Percentiles rank a stretch among this genome's conserved stretches.
phyloP scores from a whole-genome alignment of 1,140 invertebrate genomes.

The Melitaea cinxia region DNA sequence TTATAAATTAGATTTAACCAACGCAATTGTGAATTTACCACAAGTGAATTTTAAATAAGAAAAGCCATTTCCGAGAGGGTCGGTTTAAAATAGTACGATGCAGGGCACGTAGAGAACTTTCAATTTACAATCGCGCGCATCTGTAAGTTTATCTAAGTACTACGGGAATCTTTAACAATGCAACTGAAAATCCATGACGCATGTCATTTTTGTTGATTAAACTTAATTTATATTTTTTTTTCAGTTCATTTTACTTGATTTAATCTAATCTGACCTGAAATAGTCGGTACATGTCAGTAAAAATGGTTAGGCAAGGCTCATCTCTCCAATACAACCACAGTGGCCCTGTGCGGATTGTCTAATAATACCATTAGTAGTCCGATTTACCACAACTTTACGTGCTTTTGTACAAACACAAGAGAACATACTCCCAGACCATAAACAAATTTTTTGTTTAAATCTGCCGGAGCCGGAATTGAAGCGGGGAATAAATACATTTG shows the following conservation, averaged over 20 bases:
- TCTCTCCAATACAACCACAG: no score
- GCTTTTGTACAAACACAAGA: no score
- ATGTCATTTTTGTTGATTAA: background rate
- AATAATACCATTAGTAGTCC: no score
- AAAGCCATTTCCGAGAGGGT: conserved; percentile 1
- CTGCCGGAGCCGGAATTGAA: no score
- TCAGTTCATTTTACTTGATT: background rate
- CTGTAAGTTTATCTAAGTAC: conserved; percentile 10
- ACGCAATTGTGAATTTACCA: conserved; percentile 13
- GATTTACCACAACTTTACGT: no score
- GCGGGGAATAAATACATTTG: no score
- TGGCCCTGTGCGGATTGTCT: no score
- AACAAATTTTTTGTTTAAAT: no score
- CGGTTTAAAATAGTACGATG: conserved; percentile 5
- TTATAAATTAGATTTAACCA: conserved; percentile 13
- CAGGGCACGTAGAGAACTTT: conserved; percentile 27
- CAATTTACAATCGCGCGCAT: conserved; percentile 19
- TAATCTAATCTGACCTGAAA: background rate
- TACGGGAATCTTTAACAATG: conserved; percentile 11
- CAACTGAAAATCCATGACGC: conserved; percentile 20
- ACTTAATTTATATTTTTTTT: no score
- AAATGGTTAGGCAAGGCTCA: no score
- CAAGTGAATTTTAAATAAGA: conserved; percentile 19
- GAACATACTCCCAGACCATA: no score
- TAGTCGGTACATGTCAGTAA: no score